Conservation (phyloP, 2,113 vertebrate genomes). For the Ornithorhynchus anatinus region DNA sequence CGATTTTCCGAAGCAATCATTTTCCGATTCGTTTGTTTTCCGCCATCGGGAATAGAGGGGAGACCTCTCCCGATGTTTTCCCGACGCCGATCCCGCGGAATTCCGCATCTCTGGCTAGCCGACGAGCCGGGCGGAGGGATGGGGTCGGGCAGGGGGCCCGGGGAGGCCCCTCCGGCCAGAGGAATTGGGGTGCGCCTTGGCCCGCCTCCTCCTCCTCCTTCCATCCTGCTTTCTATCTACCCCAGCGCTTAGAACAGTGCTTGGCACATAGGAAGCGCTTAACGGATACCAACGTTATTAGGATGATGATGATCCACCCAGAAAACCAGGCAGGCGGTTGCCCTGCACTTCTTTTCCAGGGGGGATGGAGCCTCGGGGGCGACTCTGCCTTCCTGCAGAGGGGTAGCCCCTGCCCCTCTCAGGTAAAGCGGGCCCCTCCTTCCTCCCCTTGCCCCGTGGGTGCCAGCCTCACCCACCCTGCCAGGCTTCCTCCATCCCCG, state of each 20-base stretch:
- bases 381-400: no score
- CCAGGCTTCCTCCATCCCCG: background rate
- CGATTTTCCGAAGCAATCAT: slow-evolving; percentile 32
- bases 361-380: no score
- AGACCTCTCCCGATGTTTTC: background rate
- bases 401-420: background rate
- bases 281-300: no score
- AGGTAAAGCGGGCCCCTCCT: background rate
- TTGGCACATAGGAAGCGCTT: no score
- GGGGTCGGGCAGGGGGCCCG: background rate
- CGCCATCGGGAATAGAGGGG: slow-evolving; percentile 24
- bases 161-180: fast-evolving
- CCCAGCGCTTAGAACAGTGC: no score
- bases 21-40: slow-evolving; percentile 54
- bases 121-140: background rate
- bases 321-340: no score
- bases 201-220: no score
- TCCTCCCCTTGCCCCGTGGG: background rate
- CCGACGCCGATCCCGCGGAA: background rate
- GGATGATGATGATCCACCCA: no score
- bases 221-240: no score
- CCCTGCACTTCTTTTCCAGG: no score
- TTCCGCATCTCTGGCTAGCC: no score
- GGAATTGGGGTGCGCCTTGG: background rate
- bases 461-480: background rate